phyloP scores from a whole-genome alignment of 2,113 vertebrate genomes.

The Tor tambroides region DNA sequence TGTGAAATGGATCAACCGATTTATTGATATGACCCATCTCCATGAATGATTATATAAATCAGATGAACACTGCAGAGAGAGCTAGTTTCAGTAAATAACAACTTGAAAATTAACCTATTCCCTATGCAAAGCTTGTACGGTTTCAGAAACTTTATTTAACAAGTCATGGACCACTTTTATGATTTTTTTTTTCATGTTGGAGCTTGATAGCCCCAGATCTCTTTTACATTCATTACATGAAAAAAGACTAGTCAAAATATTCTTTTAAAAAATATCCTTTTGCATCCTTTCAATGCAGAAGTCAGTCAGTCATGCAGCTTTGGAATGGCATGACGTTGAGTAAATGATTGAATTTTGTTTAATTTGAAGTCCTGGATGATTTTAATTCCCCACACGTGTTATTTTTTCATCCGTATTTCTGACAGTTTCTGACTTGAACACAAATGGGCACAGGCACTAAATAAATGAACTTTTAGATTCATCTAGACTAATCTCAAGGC shows the following conservation, averaged over 20 bases:
- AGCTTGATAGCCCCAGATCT: background rate
- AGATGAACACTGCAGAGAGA: too few species aligned
- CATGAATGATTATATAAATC: too few species aligned
- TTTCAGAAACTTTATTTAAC: background rate
- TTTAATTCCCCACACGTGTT: constrained; percentile 2
- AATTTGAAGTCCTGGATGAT: background rate
- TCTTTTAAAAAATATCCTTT: background rate
- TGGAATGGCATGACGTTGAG: background rate
- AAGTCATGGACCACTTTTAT: background rate
- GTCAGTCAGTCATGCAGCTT: background rate
- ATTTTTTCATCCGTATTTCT: background rate
- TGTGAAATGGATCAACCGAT: background rate
- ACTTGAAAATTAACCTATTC: background rate
- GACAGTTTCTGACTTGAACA: constrained; percentile 1
- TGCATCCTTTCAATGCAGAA: background rate
- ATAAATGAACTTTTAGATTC: background rate
- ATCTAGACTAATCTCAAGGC: constrained; percentile 27
- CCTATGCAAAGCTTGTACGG: background rate
- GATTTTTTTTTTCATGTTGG: background rate
- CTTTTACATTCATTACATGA: background rate
- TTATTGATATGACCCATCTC: background rate
- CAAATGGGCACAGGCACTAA: constrained; percentile 2
- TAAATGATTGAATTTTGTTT: background rate
- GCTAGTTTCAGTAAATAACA: background rate
- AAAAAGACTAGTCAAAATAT: background rate